Evolutionary conservation across 37 sponge, comb jelly and placozoan species (phyloP).

Genomic region (Chondrosia reniformis): DNA sequence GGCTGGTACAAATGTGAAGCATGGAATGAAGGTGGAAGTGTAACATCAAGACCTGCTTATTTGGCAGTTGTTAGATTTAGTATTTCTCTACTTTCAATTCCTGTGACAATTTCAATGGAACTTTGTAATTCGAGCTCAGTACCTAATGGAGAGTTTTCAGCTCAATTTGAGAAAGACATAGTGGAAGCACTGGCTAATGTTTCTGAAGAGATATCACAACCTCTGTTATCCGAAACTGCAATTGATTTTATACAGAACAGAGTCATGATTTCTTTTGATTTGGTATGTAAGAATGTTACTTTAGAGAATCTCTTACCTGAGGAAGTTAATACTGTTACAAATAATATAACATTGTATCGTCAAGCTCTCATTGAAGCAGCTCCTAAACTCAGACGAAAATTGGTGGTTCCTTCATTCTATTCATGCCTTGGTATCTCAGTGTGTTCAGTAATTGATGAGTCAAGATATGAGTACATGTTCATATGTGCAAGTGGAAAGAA

Average conservation of each 20-base stretch:
- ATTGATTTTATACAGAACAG: too few relatives aligned
- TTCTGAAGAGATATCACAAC: too few relatives aligned
- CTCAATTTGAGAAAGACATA: background rate
- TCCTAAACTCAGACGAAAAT: background rate
- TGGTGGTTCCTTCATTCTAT: background rate
- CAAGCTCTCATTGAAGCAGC: background rate
- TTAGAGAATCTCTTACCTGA: too few relatives aligned
- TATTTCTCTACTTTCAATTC: background rate
- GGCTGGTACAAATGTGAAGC: background rate
- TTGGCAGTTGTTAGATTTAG: background rate
- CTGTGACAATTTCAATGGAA: too few relatives aligned
- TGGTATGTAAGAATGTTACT: too few relatives aligned
- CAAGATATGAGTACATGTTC: background rate
- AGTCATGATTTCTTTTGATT: too few relatives aligned
- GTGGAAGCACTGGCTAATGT: too few relatives aligned
- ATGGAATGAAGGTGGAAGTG: background rate
- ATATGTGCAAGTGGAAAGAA: background rate
- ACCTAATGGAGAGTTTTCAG: background rate
- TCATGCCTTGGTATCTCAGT: background rate
- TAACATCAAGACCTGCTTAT: background rate
- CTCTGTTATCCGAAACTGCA: too few relatives aligned
- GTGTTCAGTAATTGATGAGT: background rate
- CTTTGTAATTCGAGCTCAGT: too few relatives aligned
- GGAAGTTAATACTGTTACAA: too few relatives aligned
- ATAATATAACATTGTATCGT: background rate